phyloP scores from a whole-genome alignment of 1,140 invertebrate genomes.

The Spodoptera frugiperda region DNA sequence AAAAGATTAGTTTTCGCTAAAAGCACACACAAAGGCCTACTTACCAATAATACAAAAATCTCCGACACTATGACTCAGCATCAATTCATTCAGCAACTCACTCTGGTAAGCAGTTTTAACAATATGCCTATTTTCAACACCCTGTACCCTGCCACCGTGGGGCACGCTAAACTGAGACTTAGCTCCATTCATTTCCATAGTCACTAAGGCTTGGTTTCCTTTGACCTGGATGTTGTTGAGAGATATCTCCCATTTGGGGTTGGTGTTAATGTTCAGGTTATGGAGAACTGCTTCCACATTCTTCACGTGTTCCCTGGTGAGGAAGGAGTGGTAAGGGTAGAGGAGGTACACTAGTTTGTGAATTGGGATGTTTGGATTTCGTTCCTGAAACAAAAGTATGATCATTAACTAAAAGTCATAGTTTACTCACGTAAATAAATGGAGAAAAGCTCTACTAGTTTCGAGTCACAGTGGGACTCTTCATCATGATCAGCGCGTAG shows the following conservation, averaged over 20 bases:
- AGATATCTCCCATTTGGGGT: slow-evolving; percentile 65
- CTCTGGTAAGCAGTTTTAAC: slow-evolving; percentile 94
- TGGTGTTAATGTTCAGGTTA: slow-evolving; percentile 87
- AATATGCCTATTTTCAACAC: slow-evolving; percentile 71
- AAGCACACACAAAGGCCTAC: slow-evolving; percentile 43
- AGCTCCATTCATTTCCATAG: slow-evolving; percentile 71
- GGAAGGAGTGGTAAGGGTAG: slow-evolving; percentile 94
- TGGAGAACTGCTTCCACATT: slow-evolving; percentile 90
- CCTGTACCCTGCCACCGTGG: slow-evolving; percentile 63
- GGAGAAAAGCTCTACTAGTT: too few species aligned
- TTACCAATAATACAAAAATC: slow-evolving; percentile 95
- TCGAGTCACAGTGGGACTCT: too few species aligned
- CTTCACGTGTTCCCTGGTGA: slow-evolving; percentile 90
- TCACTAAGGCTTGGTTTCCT: slow-evolving; percentile 69
- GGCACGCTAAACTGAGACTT: slow-evolving; percentile 78
- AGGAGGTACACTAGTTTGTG: slow-evolving; percentile 90
- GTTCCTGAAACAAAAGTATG: slow-evolving; percentile 88
- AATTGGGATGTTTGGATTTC: slow-evolving; percentile 88
- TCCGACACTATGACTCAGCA: slow-evolving; percentile 91
- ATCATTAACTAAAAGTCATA: too few species aligned
- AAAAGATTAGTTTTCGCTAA: too few species aligned
- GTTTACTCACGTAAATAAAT: too few species aligned
- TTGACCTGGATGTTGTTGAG: slow-evolving; percentile 66
- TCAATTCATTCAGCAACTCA: slow-evolving; percentile 91
- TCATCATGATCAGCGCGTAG: too few species aligned